Evolutionary conservation across 2,797 vertebrate genomes (phyloP), one percentile per base, ranked within the genome.

Genomic region (Microchirus variegatus): DNA sequence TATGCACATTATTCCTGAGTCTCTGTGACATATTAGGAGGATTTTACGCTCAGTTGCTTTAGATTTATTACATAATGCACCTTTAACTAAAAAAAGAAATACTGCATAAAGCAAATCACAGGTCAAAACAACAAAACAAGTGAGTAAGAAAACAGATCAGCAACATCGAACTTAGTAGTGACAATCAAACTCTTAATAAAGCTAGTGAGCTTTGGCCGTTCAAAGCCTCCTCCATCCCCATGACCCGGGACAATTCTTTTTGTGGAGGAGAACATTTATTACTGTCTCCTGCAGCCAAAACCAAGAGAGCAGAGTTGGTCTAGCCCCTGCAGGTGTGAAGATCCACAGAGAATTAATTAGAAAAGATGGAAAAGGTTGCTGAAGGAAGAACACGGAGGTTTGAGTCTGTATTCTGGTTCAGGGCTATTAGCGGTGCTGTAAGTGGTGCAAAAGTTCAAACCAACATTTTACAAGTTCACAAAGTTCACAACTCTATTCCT

Each of bases 281-380:
- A 85, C 66, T 79, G 81, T 87, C 85, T 81, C 37, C 44, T 41
- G 52, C 19, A 75, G 76, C 67, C 67, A 57, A 75, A 75, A 83
- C 78, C 69, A 66, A 77, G 61, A 83, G 74, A 78, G 68, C 45
- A 56, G 66, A 78, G 68, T 56, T 54, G 44, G 65, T 65, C 38
- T 4, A 42, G 65, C 70, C 76, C 72, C 72, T 0, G 68, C 78
- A 84, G 82, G 75, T 84, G 75, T 69, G 73, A 73, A 56, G 49
- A 63, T 87, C 81, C 75, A n/a, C 15, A n/a, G 82, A 88, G 82
- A 70, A 83, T 86, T 87, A 81, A 90, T 90, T 87, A 88, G 63
- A 67, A 84, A 70, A 76, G 76, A 84, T 80, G 77, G 73, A 82
- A 81, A 85, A 78, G 78, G 81, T 83, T 78, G 72, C 71, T n/a